These are phyloP conservation scores for Urechis unicinctus DNA, from an alignment of 2,888 invertebrate species.

Conservation along the genomic window DNA sequence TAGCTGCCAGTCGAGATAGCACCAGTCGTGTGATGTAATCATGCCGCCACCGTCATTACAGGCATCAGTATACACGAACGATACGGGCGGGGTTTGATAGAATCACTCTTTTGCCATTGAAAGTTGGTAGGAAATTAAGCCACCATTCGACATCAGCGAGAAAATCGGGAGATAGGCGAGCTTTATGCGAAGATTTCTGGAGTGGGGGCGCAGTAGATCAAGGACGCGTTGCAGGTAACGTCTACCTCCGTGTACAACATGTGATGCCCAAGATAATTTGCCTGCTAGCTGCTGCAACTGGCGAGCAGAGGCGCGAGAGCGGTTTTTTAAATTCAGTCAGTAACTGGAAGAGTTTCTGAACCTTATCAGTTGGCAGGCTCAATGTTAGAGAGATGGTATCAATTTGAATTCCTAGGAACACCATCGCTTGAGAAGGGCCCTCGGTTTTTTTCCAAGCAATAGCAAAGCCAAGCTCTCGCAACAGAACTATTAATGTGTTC, in stretches of 20 bases:
- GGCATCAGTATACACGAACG: background rate
- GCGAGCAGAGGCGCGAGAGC: no score
- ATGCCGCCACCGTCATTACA: background rate
- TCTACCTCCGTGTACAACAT: background rate
- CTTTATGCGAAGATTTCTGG: background rate
- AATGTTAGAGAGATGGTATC: no score
- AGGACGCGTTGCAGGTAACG: background rate
- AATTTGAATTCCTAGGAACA: no score
- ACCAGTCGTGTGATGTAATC: background rate
- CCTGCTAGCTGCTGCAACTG: slow-evolving; percentile 1
- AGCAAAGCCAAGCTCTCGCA: no score
- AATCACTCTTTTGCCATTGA: background rate
- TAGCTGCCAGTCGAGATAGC: background rate
- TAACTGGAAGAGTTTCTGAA: no score
- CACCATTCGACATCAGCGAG: slow-evolving; percentile 2
- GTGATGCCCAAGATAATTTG: slow-evolving; percentile 1
- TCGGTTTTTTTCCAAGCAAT: no score
- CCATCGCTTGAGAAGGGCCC: no score
- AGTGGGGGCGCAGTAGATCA: background rate
- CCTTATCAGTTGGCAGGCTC: no score
- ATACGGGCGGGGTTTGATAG: background rate
- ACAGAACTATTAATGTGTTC: no score
- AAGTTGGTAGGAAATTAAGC: background rate
- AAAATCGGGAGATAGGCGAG: background rate
- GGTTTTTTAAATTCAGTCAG: no score